Conservation (phyloP, 2,888 invertebrate species). For the Andrena haemorrhoa region DNA sequence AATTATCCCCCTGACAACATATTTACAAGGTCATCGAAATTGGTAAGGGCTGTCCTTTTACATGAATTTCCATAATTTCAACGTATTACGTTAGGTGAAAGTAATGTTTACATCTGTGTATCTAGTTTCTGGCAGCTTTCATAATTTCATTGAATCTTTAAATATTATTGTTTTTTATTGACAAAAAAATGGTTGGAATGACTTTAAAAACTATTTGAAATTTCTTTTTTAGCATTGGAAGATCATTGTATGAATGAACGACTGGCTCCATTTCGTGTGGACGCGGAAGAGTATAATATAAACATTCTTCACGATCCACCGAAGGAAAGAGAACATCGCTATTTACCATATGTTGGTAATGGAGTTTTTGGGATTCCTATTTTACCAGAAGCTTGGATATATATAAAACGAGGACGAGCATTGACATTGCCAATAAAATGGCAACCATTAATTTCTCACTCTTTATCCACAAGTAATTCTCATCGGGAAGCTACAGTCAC, state of each 20-base stretch:
- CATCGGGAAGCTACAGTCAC: constrained; percentile 89
- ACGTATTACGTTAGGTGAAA: too few relatives aligned
- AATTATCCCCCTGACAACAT: too few relatives aligned
- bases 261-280: constrained; percentile 87
- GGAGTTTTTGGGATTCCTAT: constrained; percentile 90
- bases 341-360: constrained; percentile 91
- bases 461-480: constrained; percentile 86
- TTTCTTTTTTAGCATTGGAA: constrained; percentile 83
- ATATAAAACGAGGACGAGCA: constrained; percentile 89
- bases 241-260: constrained; percentile 89
- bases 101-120: too few relatives aligned
- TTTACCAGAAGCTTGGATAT: constrained; percentile 88
- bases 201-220: too few relatives aligned
- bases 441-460: constrained; percentile 87
- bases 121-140: too few relatives aligned
- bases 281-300: constrained; percentile 89
- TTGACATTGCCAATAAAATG: constrained; percentile 89
- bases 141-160: too few relatives aligned
- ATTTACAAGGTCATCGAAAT: too few relatives aligned
- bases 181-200: too few relatives aligned
- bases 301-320: constrained; percentile 88
- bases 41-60: too few relatives aligned
- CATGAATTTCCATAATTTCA: too few relatives aligned
- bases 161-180: too few relatives aligned
- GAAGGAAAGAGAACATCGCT: constrained; percentile 87